Evolutionary conservation across 2,113 vertebrate genomes (phyloP), one percentile per base, ranked within the genome.

Genomic region (Microtus oregoni): DNA sequence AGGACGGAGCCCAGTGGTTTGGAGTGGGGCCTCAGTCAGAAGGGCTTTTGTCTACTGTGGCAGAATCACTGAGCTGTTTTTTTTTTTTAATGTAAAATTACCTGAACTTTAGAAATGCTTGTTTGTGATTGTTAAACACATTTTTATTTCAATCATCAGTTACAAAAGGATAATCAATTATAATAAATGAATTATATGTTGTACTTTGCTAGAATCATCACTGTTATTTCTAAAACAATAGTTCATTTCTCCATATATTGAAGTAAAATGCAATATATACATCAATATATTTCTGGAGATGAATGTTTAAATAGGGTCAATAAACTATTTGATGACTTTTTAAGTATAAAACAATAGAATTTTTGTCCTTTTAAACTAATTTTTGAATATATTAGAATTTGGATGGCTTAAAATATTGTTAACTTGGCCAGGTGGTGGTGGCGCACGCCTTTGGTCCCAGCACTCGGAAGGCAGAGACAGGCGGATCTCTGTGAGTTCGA

Each of bases 61-160:
- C 55, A 83, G n/a, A 63, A 63, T 38, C n/a, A 17, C 55, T 63
- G 13, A n/a, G n/a, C n/a, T n/a, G n/a, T 2, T 20, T 72, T 38
- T 72, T 67, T 35, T 79, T 55, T 24, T 58, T 7, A 77, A 72
- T 72, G 35, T 72, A 72, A 52, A 82, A 41, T 41, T 83, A 15
- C 6, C 75, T 50, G 41, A 83, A 8, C n/a, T 41, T 83, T 83
- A 63, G n/a, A 83, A 83, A 83, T 83, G 58, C 58, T 81, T 82
- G n/a, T 81, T 81, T 82, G n/a, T 82, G 58, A 38, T 83, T 63
- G 58, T 83, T 83, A 83, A 83, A 28, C 24, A 61, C 76, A 77
- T 83, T 83, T 78, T 70, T 50, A 81, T 95, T 92, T 86, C 32
- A 95, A 11, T 82, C 19, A 68, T 96, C 70, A 92, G 3, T 90